Conservation (phyloP, 1,140 invertebrate species). For the Zaprionus kolodkinae region DNA sequence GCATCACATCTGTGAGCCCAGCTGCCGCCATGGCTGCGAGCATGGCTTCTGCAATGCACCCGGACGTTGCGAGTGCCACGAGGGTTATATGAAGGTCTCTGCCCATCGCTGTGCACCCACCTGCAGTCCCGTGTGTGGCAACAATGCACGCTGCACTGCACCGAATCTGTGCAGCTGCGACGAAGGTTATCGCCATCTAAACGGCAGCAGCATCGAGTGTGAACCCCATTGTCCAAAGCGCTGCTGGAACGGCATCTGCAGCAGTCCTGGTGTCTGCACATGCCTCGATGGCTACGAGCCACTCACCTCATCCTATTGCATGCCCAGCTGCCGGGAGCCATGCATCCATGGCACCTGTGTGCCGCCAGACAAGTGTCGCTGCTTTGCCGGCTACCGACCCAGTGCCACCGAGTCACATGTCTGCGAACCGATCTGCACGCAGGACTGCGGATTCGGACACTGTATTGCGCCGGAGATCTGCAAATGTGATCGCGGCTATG, state of each 20-base stretch:
- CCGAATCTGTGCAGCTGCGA: constrained; percentile 87
- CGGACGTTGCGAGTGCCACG: constrained; percentile 70
- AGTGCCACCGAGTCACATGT: constrained; percentile 71
- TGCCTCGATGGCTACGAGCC: constrained; percentile 87
- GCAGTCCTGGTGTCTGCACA: constrained; percentile 85
- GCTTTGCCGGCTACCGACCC: constrained; percentile 69
- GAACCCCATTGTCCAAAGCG: constrained; percentile 68
- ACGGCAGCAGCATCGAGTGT: constrained; percentile 70
- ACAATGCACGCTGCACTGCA: constrained; percentile 86
- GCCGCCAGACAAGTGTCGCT: constrained; percentile 71
- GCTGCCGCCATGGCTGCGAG: constrained; percentile 69
- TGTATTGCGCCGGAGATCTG: constrained; percentile 77
- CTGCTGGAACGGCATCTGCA: constrained; percentile 85
- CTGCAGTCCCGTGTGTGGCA: constrained; percentile 85
- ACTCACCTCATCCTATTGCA: constrained; percentile 76
- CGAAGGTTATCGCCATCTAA: constrained; percentile 85
- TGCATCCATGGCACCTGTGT: constrained; percentile 81
- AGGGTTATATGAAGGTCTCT: constrained; percentile 59
- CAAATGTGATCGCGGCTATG: constrained; percentile 68
- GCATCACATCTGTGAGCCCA: constrained; percentile 64
- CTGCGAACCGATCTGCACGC: constrained; percentile 75
- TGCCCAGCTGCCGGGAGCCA: constrained; percentile 80
- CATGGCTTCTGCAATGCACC: constrained; percentile 76
- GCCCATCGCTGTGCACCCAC: constrained; percentile 85
- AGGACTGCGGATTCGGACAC: constrained; percentile 58